phyloP scores from a whole-genome alignment of 2,888 invertebrate genomes.

The Eupithecia dodoneata region DNA sequence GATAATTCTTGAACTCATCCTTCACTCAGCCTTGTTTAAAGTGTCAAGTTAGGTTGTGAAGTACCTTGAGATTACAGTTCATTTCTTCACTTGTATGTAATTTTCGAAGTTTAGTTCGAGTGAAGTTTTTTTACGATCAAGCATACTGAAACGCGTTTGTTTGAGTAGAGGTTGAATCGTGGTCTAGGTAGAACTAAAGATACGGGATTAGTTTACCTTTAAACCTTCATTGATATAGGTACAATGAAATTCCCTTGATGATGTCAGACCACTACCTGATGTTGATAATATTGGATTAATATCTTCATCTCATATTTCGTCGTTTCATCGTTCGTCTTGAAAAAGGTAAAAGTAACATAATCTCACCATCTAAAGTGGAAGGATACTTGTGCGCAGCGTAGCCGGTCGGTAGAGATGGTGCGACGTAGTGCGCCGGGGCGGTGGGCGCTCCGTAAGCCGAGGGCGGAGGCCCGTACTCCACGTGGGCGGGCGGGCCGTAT shows the following conservation, averaged over 20 bases:
- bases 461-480: constrained; percentile 67
- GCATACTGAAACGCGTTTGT: too few species aligned
- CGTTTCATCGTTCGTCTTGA: too few species aligned
- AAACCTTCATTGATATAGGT: neutral
- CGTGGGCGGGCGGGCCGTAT: constrained; percentile 72
- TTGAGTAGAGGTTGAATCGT: too few species aligned
- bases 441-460: constrained; percentile 73
- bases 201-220: neutral
- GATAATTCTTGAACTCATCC: too few species aligned
- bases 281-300: neutral
- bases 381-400: constrained; percentile 76
- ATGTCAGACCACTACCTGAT: neutral
- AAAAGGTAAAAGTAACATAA: neutral
- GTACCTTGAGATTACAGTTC: too few species aligned
- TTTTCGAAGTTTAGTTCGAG: too few species aligned
- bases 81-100: too few species aligned
- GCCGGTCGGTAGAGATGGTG: constrained; percentile 70
- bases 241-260: neutral
- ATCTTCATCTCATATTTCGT: neutral
- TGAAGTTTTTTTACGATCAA: too few species aligned
- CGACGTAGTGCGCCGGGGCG: constrained; percentile 74
- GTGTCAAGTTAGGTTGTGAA: too few species aligned
- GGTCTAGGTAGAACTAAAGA: too few species aligned
- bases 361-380: constrained; percentile 75
- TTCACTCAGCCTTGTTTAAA: too few species aligned